Base-by-base conservation (phyloP, 1,140 invertebrate genomes). In the Odontomachus brunneus region DNA sequence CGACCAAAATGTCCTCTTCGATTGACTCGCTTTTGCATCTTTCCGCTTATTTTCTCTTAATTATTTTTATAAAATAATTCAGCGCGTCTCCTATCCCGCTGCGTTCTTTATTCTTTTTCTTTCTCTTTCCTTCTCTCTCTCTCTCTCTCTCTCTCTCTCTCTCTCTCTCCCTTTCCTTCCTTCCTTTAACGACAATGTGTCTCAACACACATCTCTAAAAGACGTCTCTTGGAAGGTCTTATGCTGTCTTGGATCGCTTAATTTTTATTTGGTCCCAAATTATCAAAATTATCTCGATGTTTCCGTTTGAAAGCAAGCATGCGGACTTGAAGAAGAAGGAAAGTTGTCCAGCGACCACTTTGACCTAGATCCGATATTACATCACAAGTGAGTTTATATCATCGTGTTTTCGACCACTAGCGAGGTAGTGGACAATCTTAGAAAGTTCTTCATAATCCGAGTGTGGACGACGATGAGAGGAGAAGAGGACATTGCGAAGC, bases 11-110 rank as follows among this genome's bases (percentile, higher is more conserved):
- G 51, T 69, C 51, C 48, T 44, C 15, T 38, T 80, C 51, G 53
- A 80, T 78, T 57, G 63, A 67, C 29, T 62, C 14, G 24, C 15
- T 33, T 38, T 38, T 14, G 14, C 38, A 38, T 38, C 19, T 4
- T 44, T 11, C 9, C 38, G 38, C 38, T 44, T 44, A 44, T 44
- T 66, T 14, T n/a, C 66, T 14, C 29, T 26, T 19, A 22, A 17
- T 67, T 78, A 38, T 15, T 65, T 15, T 65, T 66, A 76, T 15
- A 51, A 76, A 76, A 76, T n/a, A 76, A 76, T n/a, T 49, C 26
- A 14, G 62, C 24, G 19, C n/a, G 15, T 38, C 66, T 17, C 2
- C 26, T 51, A 33, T 75, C 24, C 12, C 29, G 29, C 5, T 33
- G 5, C n/a, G n/a, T 33, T 33, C 5, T 33, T 5, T 5, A 5